Percentiles rank a stretch among this genome's conserved stretches.
These are phyloP conservation scores for Falco biarmicus DNA, from an alignment of 2,797 vertebrate species.

Conservation along the genomic window DNA sequence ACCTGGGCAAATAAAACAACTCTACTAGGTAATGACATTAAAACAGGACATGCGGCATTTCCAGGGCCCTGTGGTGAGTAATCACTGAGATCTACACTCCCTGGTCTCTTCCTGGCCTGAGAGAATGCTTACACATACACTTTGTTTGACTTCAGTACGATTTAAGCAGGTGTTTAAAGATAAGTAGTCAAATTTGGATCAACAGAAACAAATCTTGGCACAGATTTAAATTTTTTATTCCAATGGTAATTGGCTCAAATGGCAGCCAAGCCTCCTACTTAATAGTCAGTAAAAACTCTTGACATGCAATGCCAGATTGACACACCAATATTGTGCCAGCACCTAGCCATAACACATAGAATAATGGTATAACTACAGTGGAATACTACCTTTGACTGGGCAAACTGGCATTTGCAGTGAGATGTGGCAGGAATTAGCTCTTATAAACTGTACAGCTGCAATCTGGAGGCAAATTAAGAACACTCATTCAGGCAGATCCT, in stretches of 20 bases:
- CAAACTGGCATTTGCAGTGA: background rate
- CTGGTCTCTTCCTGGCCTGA: background rate
- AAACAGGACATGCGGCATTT: background rate
- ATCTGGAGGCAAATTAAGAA: background rate
- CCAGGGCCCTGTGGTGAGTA: background rate
- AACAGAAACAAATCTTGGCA: background rate
- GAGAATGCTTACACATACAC: accelerated
- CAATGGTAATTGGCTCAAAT: background rate
- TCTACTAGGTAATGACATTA: background rate
- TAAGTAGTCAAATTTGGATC: background rate
- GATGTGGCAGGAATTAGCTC: background rate
- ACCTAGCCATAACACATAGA: background rate
- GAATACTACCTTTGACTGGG: background rate
- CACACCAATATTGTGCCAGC: background rate
- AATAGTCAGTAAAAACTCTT: background rate
- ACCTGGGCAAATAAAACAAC: background rate
- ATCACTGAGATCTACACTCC: background rate
- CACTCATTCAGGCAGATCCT: background rate
- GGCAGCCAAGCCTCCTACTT: background rate
- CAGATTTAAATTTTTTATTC: background rate
- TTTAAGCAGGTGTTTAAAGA: background rate
- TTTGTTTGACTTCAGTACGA: background rate
- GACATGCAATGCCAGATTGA: background rate
- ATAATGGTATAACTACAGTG: background rate
- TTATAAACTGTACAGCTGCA: background rate